Percentiles rank a stretch among this genome's conserved stretches.
Evolutionary conservation across 2,888 invertebrate species (phyloP).

Genomic region (Brachycybe producta): DNA sequence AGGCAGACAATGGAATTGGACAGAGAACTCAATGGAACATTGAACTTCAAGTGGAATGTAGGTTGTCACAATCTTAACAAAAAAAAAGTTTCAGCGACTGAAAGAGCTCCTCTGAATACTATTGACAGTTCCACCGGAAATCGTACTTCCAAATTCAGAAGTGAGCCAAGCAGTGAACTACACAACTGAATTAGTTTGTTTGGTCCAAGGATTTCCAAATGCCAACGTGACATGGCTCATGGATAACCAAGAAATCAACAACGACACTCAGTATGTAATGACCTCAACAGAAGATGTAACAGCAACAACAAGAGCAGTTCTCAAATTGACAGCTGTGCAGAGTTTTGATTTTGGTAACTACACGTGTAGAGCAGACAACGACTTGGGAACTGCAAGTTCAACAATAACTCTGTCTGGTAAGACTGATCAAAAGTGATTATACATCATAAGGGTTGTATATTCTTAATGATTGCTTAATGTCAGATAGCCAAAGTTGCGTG

Average conservation of each 20-base stretch:
- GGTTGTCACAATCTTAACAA: background rate
- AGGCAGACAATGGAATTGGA: constrained; percentile 16
- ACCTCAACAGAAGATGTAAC: background rate
- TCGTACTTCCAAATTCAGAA: background rate
- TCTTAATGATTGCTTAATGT: too few relatives aligned
- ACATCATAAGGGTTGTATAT: too few relatives aligned
- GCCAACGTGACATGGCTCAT: constrained; percentile 21
- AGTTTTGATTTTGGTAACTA: constrained; percentile 20
- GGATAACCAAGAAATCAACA: constrained; percentile 18
- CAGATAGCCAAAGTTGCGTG: too few relatives aligned
- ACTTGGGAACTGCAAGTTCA: constrained; percentile 17
- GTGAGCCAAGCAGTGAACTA: constrained; percentile 17
- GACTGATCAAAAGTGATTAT: background rate
- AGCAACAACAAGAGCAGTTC: background rate
- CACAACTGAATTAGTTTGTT: constrained; percentile 19
- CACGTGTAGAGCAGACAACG: constrained; percentile 21
- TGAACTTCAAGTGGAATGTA: constrained; percentile 15
- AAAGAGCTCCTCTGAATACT: too few relatives aligned
- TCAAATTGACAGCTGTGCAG: constrained; percentile 7
- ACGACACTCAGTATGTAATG: constrained; percentile 15
- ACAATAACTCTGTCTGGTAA: constrained; percentile 18
- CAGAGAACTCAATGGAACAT: constrained; percentile 9
- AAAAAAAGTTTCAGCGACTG: too few relatives aligned
- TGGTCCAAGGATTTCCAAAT: constrained; percentile 20
- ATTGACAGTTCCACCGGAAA: constrained; percentile 10